Evolutionary conservation across 1,140 invertebrate genomes (phyloP), one percentile per base, ranked within the genome.

Genomic region (Eufriesea mexicana): DNA sequence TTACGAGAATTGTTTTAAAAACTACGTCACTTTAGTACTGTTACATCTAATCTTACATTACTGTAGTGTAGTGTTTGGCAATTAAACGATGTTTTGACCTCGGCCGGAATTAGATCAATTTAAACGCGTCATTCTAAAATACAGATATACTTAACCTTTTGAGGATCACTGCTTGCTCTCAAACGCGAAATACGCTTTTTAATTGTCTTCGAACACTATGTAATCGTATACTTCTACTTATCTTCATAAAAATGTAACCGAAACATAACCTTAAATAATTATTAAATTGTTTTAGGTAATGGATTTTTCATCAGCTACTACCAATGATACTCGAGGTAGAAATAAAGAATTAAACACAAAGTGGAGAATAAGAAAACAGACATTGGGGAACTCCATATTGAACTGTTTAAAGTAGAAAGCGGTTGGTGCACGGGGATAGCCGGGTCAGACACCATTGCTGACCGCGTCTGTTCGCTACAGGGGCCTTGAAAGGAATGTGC

Each of bases 401-500:
- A 66, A 86, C 68, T 75, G 79, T 83, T 88, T 71, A 73, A 87
- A 90, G 84, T 90, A 87, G 89, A 90, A 87, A 90, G 89, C 85
- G 76, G 54, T 81, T 66, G 79, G 75, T 80, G 71, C 73, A 78
- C 57, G 61, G 61, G 73, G 73, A 79, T 76, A 72, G 70, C 28
- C 79, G 51, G 61, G 57, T 67, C 70, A 49, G 62, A 72, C 54
- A 42, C 25, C 47, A n/a, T 68, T 55, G 64, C 68, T 49, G 73
- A 25, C 35, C 68, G 45, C 42, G 42, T 25, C 23, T 73, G 54
- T 72, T 85, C 51, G n/a, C 55, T 71, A 70, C 49, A 79, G 83
- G 66, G 87, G 88, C 88, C 88, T 89, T 89, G 88, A 84, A 86
- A 84, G 88, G 86, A 89, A 89, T 89, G 88, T 79, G 75, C 51